Base-by-base conservation (phyloP, 2,113 vertebrate genomes). In the Perca fluviatilis region DNA sequence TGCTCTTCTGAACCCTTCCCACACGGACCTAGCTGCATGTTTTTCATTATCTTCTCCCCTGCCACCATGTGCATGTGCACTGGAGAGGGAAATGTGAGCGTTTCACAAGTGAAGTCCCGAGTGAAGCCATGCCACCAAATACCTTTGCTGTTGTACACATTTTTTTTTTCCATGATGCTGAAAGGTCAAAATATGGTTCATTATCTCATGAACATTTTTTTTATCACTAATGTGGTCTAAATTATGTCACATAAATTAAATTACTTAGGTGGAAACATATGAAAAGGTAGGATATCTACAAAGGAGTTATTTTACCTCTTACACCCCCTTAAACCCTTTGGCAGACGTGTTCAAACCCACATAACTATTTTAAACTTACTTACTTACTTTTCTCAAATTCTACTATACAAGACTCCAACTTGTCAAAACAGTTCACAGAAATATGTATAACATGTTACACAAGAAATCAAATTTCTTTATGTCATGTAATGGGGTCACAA, bases 31-130 rank as follows among this genome's bases (percentile, higher is more conserved):
- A 7, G 15, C 74, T 77, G 78, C 64, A 77, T 79, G 74, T 85
- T 89, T 84, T 88, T 87, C 89, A 92, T 91, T 88, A 79, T 66
- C 49, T 36, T 62, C 68, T 49, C 83, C 71, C 72, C 77, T 82
- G 86, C 82, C 66, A 50, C 80, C 50, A 47, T 47, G 82, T 69
- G 79, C 80, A 77, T 85, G 73, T 81, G 77, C 75, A 46, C 70
- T 74, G 33, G 73, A 84, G 82, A 74, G 81, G 83, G 82, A 77
- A 86, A 86, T 82, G 74, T 79, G 25, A 73, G 25, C 72, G 76
- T 81, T 84, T 77, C 69, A 66, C 25, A 13, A 57, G 13, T 58
- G 14, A 30, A 23, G 68, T 63, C 25, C 13, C 5, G 3, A 50
- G 50, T 64, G 50, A 33, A 36, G 40, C 25, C 30, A n/a, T 56